phyloP scores from a whole-genome alignment of 2,888 invertebrate genomes.

The Chloroclystis v-ata region DNA sequence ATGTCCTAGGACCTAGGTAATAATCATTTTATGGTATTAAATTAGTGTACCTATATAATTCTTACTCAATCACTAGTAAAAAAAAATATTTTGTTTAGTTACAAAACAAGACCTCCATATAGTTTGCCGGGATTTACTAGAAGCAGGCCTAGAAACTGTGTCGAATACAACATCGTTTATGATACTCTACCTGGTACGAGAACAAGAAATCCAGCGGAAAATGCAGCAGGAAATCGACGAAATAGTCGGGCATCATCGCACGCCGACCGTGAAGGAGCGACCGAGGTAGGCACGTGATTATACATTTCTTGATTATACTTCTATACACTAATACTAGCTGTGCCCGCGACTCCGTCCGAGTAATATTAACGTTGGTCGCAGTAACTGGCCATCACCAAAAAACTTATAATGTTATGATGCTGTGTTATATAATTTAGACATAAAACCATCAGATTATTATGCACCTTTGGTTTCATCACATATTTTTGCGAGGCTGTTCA shows the following conservation, averaged over 20 bases:
- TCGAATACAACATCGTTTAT: slow-evolving; percentile 80
- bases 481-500: too few relatives aligned
- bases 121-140: slow-evolving; percentile 81
- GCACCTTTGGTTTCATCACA: too few relatives aligned
- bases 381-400: background rate
- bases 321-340: background rate
- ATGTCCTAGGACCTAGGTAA: too few relatives aligned
- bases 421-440: too few relatives aligned
- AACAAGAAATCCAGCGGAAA: slow-evolving; percentile 76
- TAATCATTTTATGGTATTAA: too few relatives aligned
- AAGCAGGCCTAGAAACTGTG: slow-evolving; percentile 85
- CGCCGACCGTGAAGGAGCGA: slow-evolving; percentile 77
- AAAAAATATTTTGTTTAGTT: slow-evolving; percentile 41
- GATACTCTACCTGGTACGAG: slow-evolving; percentile 76
- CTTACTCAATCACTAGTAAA: too few relatives aligned
- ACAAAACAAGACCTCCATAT: slow-evolving; percentile 63
- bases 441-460: too few relatives aligned
- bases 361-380: too few relatives aligned
- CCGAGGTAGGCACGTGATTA: slow-evolving; percentile 50
- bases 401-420: background rate
- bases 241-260: slow-evolving; percentile 74
- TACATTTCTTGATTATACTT: background rate
- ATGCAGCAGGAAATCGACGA: slow-evolving; percentile 80
- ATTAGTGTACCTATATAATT: too few relatives aligned
- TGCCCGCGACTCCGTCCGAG: too few relatives aligned